phyloP scores from a whole-genome alignment of 2,113 vertebrate species.

The Petrocephalus microphthalmus region DNA sequence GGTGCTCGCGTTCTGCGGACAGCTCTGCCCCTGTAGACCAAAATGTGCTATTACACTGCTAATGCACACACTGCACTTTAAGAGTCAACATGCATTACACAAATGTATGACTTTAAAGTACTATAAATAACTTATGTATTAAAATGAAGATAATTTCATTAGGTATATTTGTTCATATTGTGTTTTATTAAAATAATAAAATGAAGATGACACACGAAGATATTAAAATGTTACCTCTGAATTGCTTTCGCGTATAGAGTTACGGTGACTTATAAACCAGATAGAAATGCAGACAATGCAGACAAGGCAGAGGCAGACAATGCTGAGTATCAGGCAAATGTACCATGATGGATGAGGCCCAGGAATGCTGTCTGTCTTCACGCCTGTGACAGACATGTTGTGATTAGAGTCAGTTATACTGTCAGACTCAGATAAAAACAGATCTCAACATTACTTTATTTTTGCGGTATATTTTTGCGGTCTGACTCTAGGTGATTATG shows the following conservation, averaged over 20 bases:
- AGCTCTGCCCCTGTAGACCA: not conserved
- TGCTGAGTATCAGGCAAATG: not conserved
- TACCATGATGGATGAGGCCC: rapidly evolving
- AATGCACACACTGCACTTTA: not conserved
- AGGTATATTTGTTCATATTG: rapidly evolving
- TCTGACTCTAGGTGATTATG: not conserved
- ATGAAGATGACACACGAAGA: not conserved
- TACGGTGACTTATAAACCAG: not conserved
- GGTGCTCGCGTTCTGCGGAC: not conserved
- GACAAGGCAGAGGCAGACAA: not conserved
- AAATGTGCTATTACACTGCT: not conserved
- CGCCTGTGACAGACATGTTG: not conserved
- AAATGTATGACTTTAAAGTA: not conserved
- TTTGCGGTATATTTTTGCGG: too few relatives aligned
- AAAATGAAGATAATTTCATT: not conserved
- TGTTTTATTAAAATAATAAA: not conserved
- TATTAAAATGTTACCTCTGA: not conserved
- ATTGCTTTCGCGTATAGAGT: not conserved
- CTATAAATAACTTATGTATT: not conserved
- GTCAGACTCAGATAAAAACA: not conserved
- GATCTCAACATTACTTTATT: too few relatives aligned
- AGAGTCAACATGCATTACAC: not conserved
- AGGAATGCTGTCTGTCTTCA: rapidly evolving
- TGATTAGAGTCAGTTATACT: not conserved
- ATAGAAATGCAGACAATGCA: not conserved